A percentile compares a stretch with the other conserved stretches of the same genome.
Evolutionary conservation across 2,888 invertebrate species (phyloP).

Genomic region (Galerucella nymphaeae): DNA sequence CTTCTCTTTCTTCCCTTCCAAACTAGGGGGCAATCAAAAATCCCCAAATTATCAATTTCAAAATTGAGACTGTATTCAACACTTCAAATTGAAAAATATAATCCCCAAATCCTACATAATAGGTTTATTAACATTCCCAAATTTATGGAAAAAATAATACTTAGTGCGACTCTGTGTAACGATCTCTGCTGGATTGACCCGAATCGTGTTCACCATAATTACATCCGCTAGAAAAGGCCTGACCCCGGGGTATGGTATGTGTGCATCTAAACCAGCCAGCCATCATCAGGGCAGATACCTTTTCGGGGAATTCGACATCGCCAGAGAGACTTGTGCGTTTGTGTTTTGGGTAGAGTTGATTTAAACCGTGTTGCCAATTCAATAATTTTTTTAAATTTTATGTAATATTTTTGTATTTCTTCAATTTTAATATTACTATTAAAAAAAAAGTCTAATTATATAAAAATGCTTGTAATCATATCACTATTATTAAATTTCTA

Average conservation of each 20-base stretch:
- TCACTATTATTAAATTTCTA: too few relatives aligned
- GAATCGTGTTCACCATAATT: conserved; percentile 42
- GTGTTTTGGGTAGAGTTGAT: neutral
- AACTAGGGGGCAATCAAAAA: too few relatives aligned
- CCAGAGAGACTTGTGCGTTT: conserved; percentile 6
- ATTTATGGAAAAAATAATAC: neutral
- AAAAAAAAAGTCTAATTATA: too few relatives aligned
- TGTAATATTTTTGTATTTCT: neutral
- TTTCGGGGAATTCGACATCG: conserved; percentile 16
- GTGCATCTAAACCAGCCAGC: conserved; percentile 16
- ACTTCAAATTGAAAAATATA: too few relatives aligned
- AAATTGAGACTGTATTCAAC: too few relatives aligned
- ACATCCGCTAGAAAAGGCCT: conserved; percentile 42
- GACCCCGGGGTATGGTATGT: conserved; percentile 17
- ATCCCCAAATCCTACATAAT: too few relatives aligned
- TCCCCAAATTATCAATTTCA: too few relatives aligned
- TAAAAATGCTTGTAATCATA: too few relatives aligned
- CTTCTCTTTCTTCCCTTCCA: too few relatives aligned
- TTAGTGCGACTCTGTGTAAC: conserved; percentile 17
- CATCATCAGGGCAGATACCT: conserved; percentile 18
- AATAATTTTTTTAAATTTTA: neutral
- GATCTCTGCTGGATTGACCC: conserved; percentile 38
- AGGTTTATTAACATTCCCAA: too few relatives aligned
- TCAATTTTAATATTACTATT: too few relatives aligned
- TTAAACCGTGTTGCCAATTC: neutral